phyloP scores from a whole-genome alignment of 2,888 invertebrate species.

The Drosophila emarginata region DNA sequence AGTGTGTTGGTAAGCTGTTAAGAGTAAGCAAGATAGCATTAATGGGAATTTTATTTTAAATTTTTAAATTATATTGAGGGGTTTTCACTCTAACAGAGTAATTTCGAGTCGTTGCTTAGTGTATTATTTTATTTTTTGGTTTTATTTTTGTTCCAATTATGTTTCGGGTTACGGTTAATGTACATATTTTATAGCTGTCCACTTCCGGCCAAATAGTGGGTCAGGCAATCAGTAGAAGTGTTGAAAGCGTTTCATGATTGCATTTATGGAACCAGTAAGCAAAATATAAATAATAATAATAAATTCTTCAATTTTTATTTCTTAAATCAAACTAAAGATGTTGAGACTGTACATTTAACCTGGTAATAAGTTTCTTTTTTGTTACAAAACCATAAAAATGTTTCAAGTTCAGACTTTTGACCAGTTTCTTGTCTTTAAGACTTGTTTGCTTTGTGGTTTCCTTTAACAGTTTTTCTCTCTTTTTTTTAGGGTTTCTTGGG shows the following conservation, averaged over 20 bases:
- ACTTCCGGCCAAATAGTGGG: conserved; percentile 37
- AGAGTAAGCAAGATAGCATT: too few species aligned
- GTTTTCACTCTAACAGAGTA: too few species aligned
- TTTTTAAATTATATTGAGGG: too few species aligned
- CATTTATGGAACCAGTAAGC: not conserved
- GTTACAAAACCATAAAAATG: not conserved
- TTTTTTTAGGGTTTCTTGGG: not conserved
- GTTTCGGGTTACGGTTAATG: too few species aligned
- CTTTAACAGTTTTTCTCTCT: not conserved
- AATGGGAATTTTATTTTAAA: too few species aligned
- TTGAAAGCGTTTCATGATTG: conserved; percentile 46
- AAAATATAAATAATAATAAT: not conserved
- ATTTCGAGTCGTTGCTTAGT: too few species aligned
- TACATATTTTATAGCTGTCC: conserved; percentile 11
- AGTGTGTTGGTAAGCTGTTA: too few species aligned
- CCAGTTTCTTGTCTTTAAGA: not conserved
- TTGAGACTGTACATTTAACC: not conserved
- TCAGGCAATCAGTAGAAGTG: conserved; percentile 59
- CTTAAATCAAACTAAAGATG: not conserved
- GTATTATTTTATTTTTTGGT: too few species aligned
- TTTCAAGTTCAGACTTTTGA: not conserved
- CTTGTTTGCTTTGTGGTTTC: conserved; percentile 1
- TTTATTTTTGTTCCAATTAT: too few species aligned
- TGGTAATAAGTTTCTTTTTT: not conserved
- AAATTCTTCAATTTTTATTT: not conserved